Evolutionary conservation across 1,140 invertebrate genomes (phyloP).

Genomic region (Globodera ellingtonae): DNA sequence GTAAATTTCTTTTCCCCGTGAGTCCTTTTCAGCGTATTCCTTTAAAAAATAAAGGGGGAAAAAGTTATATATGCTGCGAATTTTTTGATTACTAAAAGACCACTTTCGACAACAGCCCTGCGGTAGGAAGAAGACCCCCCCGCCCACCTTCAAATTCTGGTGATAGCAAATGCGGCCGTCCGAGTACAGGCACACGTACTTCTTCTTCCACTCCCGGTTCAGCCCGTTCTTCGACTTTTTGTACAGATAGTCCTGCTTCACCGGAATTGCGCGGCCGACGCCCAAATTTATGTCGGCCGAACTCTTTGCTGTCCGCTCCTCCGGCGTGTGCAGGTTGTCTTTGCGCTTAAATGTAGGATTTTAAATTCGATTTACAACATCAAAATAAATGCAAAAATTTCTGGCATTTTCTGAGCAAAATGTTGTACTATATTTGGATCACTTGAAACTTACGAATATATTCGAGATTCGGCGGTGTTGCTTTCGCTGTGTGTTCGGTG

Average conservation of each 20-base stretch:
- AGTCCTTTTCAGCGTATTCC: conserved; percentile 95
- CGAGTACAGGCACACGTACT: conserved; percentile 85
- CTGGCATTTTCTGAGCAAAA: neutral
- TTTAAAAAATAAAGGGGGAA: conserved; percentile 66
- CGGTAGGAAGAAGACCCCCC: too few relatives aligned
- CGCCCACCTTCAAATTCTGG: conserved; percentile 84
- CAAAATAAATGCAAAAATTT: neutral
- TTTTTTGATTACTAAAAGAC: too few relatives aligned
- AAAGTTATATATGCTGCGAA: too few relatives aligned
- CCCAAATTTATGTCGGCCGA: conserved; percentile 71
- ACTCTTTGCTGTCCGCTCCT: conserved; percentile 30
- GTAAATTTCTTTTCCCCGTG: conserved; percentile 93
- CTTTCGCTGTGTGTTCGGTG: conserved; percentile 41
- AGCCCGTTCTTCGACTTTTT: conserved; percentile 91
- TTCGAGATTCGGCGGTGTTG: conserved; percentile 39
- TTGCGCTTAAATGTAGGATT: conserved; percentile 19
- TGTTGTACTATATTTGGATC: neutral
- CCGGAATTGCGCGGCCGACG: conserved; percentile 87
- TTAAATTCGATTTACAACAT: neutral
- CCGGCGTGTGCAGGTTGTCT: conserved; percentile 28
- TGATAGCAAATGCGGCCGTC: conserved; percentile 90
- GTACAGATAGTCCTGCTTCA: conserved; percentile 94
- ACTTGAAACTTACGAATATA: conserved; percentile 34
- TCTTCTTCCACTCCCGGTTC: conserved; percentile 98
- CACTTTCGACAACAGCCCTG: too few relatives aligned